Evolutionary conservation across 2,797 vertebrate genomes (phyloP), one percentile per base, ranked within the genome.

Genomic region (Morelia viridis): DNA sequence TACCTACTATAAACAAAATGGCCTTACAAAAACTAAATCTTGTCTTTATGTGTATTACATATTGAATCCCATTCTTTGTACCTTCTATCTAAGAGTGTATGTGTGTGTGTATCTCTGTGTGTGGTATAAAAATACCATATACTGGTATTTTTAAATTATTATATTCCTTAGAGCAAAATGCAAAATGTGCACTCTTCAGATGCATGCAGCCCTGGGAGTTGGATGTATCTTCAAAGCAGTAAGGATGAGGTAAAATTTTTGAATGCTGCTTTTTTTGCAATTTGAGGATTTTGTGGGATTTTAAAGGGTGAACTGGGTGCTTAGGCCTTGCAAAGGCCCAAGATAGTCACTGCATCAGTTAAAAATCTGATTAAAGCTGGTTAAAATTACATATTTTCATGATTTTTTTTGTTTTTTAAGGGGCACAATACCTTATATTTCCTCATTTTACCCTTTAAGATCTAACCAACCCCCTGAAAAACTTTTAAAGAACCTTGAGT

Each of bases 21-120:
- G 80, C 15, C 22, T 22, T 50, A 31, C n/a, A 1, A n/a, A 28
- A 13, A 26, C 56, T 61, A 61, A 88, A 62, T 26, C 61, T 19
- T 88, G 7, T 56, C 61, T 53, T 53, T 53, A 7, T 19, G 26
- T 35, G 58, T 46, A 10, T 7, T 41, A 41, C 5, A 26, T 68
- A 4, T 10, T 58, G 24, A 71, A 35, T 2, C 31, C 24, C 41
- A 31, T 31, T 71, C n/a, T 62, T 56, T 26, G 24, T n/a, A 35
- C 22, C 4, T 87, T 58, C 41, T 91, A 68, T 57, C 5, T 58
- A 87, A 53, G 50, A 53, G 50, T 71, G 11, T 61, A 26, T 64
- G 26, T 5, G n/a, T 31, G 1, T 68, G 13, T 1, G 2, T 35
- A 9, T 15, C 1, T 68, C 1, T 2, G 5, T 35, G n/a, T 0